A percentile compares a stretch with the other conserved stretches of the same genome.
phyloP scores from a whole-genome alignment of 2,113 vertebrate genomes.

The Galemys pyrenaicus region DNA sequence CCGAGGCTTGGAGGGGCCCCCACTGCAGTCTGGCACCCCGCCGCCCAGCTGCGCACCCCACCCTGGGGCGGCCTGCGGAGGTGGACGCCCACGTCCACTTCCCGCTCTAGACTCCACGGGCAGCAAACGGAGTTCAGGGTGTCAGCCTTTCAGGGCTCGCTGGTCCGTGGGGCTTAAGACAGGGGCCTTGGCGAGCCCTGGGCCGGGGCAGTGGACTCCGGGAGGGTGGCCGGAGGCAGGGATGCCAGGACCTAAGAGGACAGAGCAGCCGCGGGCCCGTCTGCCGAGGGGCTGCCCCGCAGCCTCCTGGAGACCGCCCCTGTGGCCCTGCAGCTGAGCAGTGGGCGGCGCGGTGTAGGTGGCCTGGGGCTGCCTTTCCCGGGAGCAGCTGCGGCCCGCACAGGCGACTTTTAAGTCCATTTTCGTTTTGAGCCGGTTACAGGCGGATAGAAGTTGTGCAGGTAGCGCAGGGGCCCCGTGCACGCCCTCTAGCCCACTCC shows the following conservation, averaged over 20 bases:
- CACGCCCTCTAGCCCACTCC: not conserved
- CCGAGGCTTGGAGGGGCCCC: not conserved
- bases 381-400: too few species aligned
- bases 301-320: too few species aligned
- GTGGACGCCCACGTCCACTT: too few species aligned
- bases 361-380: not conserved
- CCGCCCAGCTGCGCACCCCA: not conserved
- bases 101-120: too few species aligned
- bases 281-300: too few species aligned
- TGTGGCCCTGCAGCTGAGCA: too few species aligned
- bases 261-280: too few species aligned
- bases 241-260: not conserved
- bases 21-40: not conserved
- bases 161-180: not conserved
- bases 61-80: too few species aligned
- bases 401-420: not conserved
- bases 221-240: not conserved
- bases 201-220: rapidly evolving
- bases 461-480: not conserved
- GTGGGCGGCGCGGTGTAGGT: too few species aligned
- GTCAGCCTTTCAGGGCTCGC: not conserved
- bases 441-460: not conserved
- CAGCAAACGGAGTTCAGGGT: not conserved
- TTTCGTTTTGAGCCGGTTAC: not conserved
- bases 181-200: not conserved